Evolutionary conservation across 2,797 vertebrate genomes (phyloP).

Genomic region (Pachyuromys duprasi): DNA sequence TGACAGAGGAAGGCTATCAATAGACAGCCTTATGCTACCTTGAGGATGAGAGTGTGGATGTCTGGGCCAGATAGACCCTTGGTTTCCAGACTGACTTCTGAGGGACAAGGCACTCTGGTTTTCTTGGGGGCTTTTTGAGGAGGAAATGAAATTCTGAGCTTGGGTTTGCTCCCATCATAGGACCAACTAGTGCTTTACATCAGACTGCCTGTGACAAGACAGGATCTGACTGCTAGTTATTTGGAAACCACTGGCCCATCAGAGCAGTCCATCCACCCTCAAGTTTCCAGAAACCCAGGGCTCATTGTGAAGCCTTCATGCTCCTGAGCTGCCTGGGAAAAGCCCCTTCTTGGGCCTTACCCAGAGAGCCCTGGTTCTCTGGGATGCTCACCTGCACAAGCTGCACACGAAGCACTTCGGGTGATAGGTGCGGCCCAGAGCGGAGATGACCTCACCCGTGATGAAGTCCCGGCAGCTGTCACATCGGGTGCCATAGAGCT

Average conservation of each 20-base stretch:
- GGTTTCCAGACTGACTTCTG: constrained; percentile 7
- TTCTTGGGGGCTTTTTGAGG: background rate
- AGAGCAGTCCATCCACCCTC: background rate
- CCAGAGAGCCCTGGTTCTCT: background rate
- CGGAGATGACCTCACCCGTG: constrained; percentile 98
- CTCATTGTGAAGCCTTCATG: background rate
- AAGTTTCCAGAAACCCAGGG: background rate
- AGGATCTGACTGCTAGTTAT: background rate
- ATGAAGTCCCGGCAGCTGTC: constrained; percentile 98
- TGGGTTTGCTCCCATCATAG: background rate
- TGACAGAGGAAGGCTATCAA: background rate
- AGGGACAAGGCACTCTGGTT: background rate
- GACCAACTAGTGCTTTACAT: background rate
- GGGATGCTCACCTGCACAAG: constrained; percentile 92
- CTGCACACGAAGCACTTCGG: constrained; percentile 99
- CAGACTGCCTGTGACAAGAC: background rate
- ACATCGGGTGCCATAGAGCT: constrained; percentile 97
- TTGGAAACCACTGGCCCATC: background rate
- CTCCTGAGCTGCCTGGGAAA: background rate
- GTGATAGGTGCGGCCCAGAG: constrained; percentile 97
- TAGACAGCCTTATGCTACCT: background rate
- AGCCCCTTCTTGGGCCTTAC: background rate
- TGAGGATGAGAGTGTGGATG: background rate
- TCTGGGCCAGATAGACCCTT: background rate
- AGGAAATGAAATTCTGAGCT: background rate